These are phyloP conservation scores for Dermatophagoides farinae DNA, from an alignment of 1,140 invertebrate genomes.

Conservation along the genomic window DNA sequence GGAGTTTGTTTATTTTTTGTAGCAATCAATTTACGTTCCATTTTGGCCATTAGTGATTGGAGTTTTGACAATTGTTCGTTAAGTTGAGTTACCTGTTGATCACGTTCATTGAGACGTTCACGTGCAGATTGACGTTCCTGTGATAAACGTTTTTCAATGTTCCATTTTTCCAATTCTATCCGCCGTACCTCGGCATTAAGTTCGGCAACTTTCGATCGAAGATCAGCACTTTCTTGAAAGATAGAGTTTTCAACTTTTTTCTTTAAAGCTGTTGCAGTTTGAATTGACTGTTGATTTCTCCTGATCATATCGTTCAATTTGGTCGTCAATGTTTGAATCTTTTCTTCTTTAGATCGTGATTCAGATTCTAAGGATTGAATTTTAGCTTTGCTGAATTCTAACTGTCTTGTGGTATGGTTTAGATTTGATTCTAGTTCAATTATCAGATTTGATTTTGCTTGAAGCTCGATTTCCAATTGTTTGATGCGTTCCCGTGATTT, in stretches of 20 bases:
- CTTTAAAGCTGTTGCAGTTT: not conserved
- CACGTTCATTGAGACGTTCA: not conserved
- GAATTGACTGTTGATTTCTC: not conserved
- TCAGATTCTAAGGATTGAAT: too few relatives aligned
- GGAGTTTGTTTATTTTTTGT: not conserved
- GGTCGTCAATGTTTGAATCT: not conserved
- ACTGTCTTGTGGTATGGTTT: too few relatives aligned
- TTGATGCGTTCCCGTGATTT: too few relatives aligned
- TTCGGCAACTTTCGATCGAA: not conserved
- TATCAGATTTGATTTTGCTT: too few relatives aligned
- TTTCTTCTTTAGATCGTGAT: not conserved
- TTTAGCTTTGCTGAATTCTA: too few relatives aligned
- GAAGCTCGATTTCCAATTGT: too few relatives aligned
- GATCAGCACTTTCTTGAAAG: constrained; percentile 7
- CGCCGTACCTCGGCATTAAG: not conserved
- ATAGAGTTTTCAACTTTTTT: constrained; percentile 10
- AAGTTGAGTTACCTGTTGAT: not conserved
- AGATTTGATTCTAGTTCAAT: too few relatives aligned
- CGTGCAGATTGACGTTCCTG: not conserved
- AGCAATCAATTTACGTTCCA: not conserved
- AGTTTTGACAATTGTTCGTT: not conserved
- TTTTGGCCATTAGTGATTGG: not conserved
- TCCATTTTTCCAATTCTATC: not conserved
- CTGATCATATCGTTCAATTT: not conserved
- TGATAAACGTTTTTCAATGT: not conserved